Evolutionary conservation across 2,113 vertebrate species (phyloP).

Genomic region (Phyllostomus discolor): DNA sequence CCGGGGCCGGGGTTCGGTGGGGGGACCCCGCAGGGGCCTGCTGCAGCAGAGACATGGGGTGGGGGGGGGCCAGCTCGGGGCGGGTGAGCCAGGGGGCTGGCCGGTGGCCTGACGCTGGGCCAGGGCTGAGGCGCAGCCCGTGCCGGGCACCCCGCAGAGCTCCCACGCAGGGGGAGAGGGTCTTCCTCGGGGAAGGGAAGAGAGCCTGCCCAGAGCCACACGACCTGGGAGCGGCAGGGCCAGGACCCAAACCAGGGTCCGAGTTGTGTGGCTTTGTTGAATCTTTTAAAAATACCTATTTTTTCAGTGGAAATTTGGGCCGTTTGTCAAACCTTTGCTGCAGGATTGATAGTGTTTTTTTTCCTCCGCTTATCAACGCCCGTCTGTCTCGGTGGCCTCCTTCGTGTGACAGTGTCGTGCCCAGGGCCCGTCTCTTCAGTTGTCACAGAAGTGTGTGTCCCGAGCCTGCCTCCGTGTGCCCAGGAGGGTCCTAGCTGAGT

Average conservation of each 20-base stretch:
- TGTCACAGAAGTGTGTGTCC: background rate
- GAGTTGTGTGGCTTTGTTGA: background rate
- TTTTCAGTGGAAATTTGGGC: background rate
- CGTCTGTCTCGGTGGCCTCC: background rate
- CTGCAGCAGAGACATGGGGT: background rate
- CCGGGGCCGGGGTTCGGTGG: background rate
- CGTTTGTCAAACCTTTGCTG: background rate
- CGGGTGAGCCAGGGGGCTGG: background rate
- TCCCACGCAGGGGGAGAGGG: background rate
- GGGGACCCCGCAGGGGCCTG: background rate
- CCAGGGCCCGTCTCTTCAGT: background rate
- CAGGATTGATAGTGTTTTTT: background rate
- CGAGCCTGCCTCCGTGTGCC: accelerated
- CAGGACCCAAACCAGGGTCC: background rate
- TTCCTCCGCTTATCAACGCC: accelerated
- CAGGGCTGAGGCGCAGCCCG: accelerated
- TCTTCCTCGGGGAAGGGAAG: background rate
- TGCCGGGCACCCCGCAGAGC: too few species aligned
- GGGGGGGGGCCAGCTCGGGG: background rate
- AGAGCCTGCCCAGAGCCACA: background rate
- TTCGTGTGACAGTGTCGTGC: background rate
- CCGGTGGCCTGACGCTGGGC: accelerated
- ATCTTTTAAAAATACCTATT: background rate
- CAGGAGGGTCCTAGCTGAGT: background rate
- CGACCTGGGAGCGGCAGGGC: background rate